Base-by-base conservation (phyloP, 2,113 vertebrate species). In the Brachirus orientalis region DNA sequence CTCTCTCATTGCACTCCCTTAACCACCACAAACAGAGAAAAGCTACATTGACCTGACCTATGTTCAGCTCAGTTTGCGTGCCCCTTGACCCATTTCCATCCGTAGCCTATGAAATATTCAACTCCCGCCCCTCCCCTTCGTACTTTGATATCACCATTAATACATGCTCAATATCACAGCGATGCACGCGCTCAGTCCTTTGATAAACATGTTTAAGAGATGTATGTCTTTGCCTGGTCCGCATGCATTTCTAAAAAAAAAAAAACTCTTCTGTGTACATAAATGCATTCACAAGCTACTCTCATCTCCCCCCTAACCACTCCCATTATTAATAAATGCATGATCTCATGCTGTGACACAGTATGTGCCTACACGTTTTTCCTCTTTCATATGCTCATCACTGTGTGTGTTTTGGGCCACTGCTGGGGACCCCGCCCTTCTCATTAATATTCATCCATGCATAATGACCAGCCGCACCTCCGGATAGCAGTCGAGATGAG, bases 261-360 rank as follows among this genome's bases (percentile, higher is more conserved):
- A 35, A 74, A 54, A 41, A 60, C 75, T 77, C 84, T 84, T 81
- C 79, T 63, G 82, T 81, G 77, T 74, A 7, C 75, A 88, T 90
- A 64, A 85, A 92, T 91, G 80, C 84, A 91, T 88, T 88, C 87
- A 90, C 84, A 84, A 84, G 77, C 75, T 44, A 22, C 76, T 61
- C 72, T 74, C 8, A 11, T 69, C 61, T 69, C 83, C 55, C 67
- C 41, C 41, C 4, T 83, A 81, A 68, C 89, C 89, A 79, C 89
- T 89, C 90, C 90, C 82, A 86, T 61, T 70, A 88, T 92, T 88
- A 90, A 91, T 92, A 90, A 82, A 91, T 91, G 86, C 82, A 92
- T 87, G 84, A 90, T 58, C 83, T 69, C 89, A 87, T 20, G 78
- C 88, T 80, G 86, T 18, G 82, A 13, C 51, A 37, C 55, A 11